Base-by-base conservation (phyloP, 2,888 invertebrate species). In the Coelogynopora nodosa region DNA sequence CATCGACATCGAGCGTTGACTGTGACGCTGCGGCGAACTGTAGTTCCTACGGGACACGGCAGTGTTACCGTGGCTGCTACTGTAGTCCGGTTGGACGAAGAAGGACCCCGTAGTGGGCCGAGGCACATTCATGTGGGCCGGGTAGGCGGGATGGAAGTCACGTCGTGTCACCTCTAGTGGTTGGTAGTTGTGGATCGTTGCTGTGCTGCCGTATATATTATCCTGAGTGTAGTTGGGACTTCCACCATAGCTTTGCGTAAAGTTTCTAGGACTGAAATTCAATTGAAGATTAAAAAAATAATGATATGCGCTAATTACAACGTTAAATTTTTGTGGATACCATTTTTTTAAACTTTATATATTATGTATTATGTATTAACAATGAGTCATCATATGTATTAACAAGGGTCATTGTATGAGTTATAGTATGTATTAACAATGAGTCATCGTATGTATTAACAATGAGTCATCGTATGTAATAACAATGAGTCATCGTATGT, bases 51-150 rank as follows among this genome's bases (percentile, higher is more conserved):
- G 49, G 5, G 49, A 49, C 18, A 18, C 18, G 5, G 49, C 5
- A 49, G 49, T 49, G 49, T 49, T 49, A 49, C 49, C 49, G n/a
- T n/a, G n/a, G 49, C 18, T 49, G 49, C 10, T 49, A 18, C 18
- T 49, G 49, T 5, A 13, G 49, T 49, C 49, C 5, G 49, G 18
- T 74, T 74, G 74, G 23, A 74, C 74, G 23, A 74, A 10, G 23
- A 74, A 74, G 10, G 74, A 74, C 5, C 74, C 27, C 18, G 49
- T 49, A 23, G 74, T 26, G 18, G 74, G 74, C 23, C 74, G 74
- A 2, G 74, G 74, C 23, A 74, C 74, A 26, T 74, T 74, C 74
- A 74, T 23, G 74, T 74, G 74, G 74, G 74, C 74, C 27, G 74
- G 74, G 23, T 74, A 74, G 27, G 74, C 74, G 2, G 74, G 74